These are phyloP conservation scores for Monomorium pharaonis DNA, from an alignment of 1,140 invertebrate genomes.

Conservation along the genomic window DNA sequence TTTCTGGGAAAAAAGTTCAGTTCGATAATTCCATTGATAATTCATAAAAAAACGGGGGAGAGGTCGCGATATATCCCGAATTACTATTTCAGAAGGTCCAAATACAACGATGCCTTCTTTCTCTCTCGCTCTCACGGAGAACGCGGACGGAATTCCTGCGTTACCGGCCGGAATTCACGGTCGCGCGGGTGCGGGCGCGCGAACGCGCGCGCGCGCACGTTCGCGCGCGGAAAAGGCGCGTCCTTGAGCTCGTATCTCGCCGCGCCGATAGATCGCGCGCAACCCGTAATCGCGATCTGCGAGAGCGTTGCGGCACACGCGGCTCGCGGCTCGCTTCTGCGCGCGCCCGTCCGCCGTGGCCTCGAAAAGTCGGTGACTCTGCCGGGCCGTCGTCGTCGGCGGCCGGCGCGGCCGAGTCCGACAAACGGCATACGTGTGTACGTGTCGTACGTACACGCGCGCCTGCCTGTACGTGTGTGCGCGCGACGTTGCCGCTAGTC, in stretches of 20 bases:
- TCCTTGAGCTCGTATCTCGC: slow-evolving; percentile 84
- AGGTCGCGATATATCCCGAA: neutral
- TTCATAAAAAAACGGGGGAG: neutral
- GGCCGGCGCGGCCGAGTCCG: slow-evolving; percentile 65
- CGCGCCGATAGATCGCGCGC: slow-evolving; percentile 84
- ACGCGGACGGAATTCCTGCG: slow-evolving; percentile 52
- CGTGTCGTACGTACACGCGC: neutral
- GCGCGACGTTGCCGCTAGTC: slow-evolving; percentile 80
- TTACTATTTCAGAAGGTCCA: slow-evolving; percentile 45
- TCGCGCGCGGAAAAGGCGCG: slow-evolving; percentile 72
- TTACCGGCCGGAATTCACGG: slow-evolving; percentile 63
- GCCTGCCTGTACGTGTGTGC: neutral
- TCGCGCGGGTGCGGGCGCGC: neutral
- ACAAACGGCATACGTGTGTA: slow-evolving; percentile 69
- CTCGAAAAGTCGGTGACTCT: slow-evolving; percentile 85
- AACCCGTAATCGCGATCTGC: slow-evolving; percentile 77
- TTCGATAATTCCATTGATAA: neutral
- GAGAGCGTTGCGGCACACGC: slow-evolving; percentile 47
- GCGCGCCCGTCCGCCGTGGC: slow-evolving; percentile 73
- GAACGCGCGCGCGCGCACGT: slow-evolving; percentile 25
- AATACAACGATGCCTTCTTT: too few relatives aligned
- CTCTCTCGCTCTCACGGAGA: neutral
- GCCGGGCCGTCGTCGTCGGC: slow-evolving; percentile 61
- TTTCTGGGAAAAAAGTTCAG: neutral
- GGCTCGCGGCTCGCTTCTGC: too few relatives aligned